Evolutionary conservation across 1,140 invertebrate genomes (phyloP).

Genomic region (Laupala kohalensis): DNA sequence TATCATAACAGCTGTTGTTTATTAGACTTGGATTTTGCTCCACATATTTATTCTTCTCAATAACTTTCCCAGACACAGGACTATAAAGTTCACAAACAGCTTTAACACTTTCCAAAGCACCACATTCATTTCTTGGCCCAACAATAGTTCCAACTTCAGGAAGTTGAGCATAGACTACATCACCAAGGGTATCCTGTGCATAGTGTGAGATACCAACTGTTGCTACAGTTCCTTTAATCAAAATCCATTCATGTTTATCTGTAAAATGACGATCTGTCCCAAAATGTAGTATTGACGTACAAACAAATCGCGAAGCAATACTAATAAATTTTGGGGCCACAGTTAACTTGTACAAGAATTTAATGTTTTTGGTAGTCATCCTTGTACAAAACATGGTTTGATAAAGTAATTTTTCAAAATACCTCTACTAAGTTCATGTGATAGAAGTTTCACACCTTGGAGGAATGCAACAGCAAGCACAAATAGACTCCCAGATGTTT

Average conservation of each 20-base stretch:
- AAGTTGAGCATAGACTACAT: constrained; percentile 87
- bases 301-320: too few relatives aligned
- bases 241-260: constrained; percentile 88
- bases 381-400: too few relatives aligned
- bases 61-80: constrained; percentile 76
- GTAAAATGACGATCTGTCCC: constrained; percentile 57
- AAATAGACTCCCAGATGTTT: too few relatives aligned
- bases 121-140: constrained; percentile 62
- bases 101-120: constrained; percentile 93
- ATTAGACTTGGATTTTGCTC: constrained; percentile 76
- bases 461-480: too few relatives aligned
- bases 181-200: constrained; percentile 67
- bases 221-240: constrained; percentile 59
- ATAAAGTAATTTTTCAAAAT: too few relatives aligned
- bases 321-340: too few relatives aligned
- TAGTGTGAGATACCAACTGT: constrained; percentile 48
- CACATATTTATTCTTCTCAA: constrained; percentile 69
- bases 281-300: too few relatives aligned
- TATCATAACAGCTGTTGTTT: constrained; percentile 84
- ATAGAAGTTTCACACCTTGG: too few relatives aligned
- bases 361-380: too few relatives aligned
- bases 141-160: constrained; percentile 58
- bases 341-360: too few relatives aligned
- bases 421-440: too few relatives aligned
- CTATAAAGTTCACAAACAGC: constrained; percentile 91